These are phyloP conservation scores for Dicaeum eximium DNA, from an alignment of 2,113 vertebrate genomes.

Conservation along the genomic window DNA sequence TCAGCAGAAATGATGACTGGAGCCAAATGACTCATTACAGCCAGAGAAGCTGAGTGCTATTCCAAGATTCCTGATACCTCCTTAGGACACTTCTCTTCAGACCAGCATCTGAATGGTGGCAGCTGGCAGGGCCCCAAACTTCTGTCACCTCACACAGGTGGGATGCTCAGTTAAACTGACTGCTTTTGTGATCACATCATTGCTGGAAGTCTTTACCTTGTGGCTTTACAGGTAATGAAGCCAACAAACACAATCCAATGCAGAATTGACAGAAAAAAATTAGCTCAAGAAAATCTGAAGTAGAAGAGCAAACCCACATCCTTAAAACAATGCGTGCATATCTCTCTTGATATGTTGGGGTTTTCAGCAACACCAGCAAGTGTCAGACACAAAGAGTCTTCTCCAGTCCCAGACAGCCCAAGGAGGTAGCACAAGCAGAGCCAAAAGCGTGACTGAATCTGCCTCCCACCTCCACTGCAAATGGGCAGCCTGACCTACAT, in stretches of 20 bases:
- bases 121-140: background rate
- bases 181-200: background rate
- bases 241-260: background rate
- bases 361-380: background rate
- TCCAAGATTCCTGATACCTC: background rate
- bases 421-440: background rate
- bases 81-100: background rate
- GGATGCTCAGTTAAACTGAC: background rate
- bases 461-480: background rate
- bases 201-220: background rate
- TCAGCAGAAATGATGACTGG: background rate
- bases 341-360: background rate
- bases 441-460: background rate
- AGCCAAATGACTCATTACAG: background rate
- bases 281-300: background rate
- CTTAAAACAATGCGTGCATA: background rate
- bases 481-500: slow-evolving; percentile 46
- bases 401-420: background rate
- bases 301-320: background rate
- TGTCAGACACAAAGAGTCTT: background rate
- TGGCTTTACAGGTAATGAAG: background rate
- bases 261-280: background rate
- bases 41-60: background rate
- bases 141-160: background rate
- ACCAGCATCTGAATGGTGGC: background rate